These are phyloP conservation scores for Lamprologus callipterus DNA, from an alignment of 2,113 vertebrate species.

Conservation along the genomic window DNA sequence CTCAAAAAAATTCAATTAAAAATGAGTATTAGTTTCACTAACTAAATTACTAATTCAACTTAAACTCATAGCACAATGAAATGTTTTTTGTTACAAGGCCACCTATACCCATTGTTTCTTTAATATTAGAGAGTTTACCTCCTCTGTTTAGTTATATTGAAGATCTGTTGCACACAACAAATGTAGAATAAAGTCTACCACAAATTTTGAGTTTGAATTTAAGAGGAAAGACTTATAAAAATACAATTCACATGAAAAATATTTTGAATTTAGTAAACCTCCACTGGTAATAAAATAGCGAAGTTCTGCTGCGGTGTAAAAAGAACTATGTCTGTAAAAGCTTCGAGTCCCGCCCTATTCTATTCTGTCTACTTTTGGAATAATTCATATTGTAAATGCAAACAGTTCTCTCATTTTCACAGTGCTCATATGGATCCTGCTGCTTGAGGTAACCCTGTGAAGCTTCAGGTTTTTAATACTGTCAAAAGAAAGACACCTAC, in stretches of 20 bases:
- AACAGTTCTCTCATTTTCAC: neutral
- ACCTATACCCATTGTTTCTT: neutral
- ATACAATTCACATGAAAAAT: neutral
- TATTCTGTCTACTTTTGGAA: neutral
- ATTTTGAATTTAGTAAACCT: neutral
- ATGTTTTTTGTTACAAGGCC: neutral
- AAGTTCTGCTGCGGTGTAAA: neutral
- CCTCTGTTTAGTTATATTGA: neutral
- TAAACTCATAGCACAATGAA: neutral
- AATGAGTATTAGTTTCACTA: neutral
- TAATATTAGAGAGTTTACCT: neutral
- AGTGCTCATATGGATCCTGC: neutral
- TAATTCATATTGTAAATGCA: neutral
- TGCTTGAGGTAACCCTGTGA: neutral
- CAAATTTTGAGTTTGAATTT: neutral
- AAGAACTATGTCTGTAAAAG: neutral
- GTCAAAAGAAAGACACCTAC: neutral
- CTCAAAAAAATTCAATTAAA: neutral
- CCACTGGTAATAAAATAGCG: neutral
- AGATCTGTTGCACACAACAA: neutral
- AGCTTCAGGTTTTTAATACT: neutral
- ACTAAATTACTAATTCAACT: neutral
- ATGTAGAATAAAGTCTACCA: neutral
- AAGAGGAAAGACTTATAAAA: neutral
- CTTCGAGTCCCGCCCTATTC: neutral